These are phyloP conservation scores for Pseudochirops corinnae DNA, from an alignment of 2,797 vertebrate genomes.

Conservation along the genomic window DNA sequence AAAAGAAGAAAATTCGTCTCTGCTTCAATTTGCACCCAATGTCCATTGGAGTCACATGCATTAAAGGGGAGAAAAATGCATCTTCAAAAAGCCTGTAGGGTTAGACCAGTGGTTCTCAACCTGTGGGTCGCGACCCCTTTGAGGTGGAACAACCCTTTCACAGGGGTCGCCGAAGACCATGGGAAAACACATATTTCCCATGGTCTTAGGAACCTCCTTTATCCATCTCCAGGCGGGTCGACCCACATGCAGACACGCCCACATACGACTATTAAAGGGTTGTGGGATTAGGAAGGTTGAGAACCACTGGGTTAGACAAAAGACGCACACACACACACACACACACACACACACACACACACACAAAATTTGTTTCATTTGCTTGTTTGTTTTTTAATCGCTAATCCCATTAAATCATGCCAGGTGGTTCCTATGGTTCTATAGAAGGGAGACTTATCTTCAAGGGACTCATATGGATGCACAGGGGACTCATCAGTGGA, in stretches of 20 bases:
- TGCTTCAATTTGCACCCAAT: constrained; percentile 69
- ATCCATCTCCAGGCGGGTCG: too few species aligned
- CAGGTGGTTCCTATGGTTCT: constrained; percentile 36
- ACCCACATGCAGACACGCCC: too few species aligned
- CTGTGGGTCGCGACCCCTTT: too few species aligned
- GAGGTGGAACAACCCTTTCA: too few species aligned
- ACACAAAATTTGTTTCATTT: neutral
- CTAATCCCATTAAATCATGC: constrained; percentile 49
- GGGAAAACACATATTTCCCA: too few species aligned
- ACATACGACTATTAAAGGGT: too few species aligned
- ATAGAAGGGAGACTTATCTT: neutral
- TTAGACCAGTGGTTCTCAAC: neutral
- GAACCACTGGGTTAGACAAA: neutral
- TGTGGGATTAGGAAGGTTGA: too few species aligned
- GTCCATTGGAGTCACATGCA: constrained; percentile 49
- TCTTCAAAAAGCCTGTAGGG: neutral
- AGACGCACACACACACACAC: too few species aligned
- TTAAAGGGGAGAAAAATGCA: neutral
- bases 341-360: too few species aligned
- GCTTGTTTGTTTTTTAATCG: constrained; percentile 51
- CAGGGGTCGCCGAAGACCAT: too few species aligned
- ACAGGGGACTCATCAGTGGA: neutral
- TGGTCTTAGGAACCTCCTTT: too few species aligned
- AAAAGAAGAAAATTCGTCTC: constrained; percentile 53
- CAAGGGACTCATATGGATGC: neutral